A percentile compares a stretch with the other conserved stretches of the same genome.
These are phyloP conservation scores for Intellagama lesueurii DNA, from an alignment of 2,797 vertebrate genomes.

Conservation along the genomic window DNA sequence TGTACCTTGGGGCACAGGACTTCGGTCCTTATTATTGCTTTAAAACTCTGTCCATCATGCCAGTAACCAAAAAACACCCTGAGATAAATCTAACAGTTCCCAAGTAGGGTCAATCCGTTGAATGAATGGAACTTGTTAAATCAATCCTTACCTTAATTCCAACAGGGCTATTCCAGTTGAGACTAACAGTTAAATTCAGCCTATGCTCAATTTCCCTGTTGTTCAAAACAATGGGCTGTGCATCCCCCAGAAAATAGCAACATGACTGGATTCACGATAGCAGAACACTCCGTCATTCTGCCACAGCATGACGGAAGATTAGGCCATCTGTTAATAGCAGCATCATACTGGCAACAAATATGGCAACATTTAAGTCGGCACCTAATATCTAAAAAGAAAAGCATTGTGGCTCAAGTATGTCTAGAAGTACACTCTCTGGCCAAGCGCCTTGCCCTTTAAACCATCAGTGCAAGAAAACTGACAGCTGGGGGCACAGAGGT, in stretches of 20 bases:
- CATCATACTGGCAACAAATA: background rate
- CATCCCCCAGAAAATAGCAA: slow-evolving; percentile 41
- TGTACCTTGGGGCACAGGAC: background rate
- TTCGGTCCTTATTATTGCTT: background rate
- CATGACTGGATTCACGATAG: slow-evolving; percentile 13
- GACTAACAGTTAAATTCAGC: too few species aligned
- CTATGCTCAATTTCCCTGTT: background rate
- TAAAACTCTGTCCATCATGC: background rate
- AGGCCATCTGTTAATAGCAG: slow-evolving; percentile 44
- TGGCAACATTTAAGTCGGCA: background rate
- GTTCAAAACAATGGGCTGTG: slow-evolving; percentile 18
- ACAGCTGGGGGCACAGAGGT: background rate
- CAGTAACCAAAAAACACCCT: background rate
- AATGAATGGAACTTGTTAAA: too few species aligned
- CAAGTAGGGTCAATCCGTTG: too few species aligned
- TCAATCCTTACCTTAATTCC: too few species aligned
- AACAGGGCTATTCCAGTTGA: too few species aligned
- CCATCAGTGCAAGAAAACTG: background rate
- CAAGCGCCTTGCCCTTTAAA: background rate
- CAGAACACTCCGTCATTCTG: slow-evolving; percentile 27
- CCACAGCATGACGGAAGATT: slow-evolving; percentile 20
- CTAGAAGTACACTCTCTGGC: too few species aligned
- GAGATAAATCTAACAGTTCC: background rate
- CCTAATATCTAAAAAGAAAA: slow-evolving; percentile 7
- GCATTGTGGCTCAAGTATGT: background rate